Base-by-base conservation (phyloP, 2,888 invertebrate species). In the Capitulum mitella region DNA sequence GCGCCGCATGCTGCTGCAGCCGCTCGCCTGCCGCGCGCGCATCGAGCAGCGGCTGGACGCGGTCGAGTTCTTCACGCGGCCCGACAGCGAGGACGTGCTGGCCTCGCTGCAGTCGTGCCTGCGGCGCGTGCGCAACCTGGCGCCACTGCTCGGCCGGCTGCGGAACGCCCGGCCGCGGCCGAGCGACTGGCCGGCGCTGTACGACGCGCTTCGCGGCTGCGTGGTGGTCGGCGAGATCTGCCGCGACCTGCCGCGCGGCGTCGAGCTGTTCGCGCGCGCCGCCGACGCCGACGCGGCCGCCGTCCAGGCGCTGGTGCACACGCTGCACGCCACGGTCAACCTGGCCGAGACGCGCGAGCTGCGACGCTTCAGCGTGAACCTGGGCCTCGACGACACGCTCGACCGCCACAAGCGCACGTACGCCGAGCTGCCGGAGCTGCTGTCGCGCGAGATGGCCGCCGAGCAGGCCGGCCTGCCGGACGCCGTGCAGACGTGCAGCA, bases 1-100 rank as follows among this genome's bases (percentile, higher is more conserved):
- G 75, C 43, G 46, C 29, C n/a, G 46, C 16, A 46, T 75, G 75
- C 75, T 75, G 75, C 43, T 75, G 32, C 75, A 91, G 82, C 95
- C 95, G 0, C 90, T 90, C 0, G 90, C 89, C 77, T 88, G 93
- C 84, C 83, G 89, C 1, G 84, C 85, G 0, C 85, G 89, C 16
- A 85, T 95, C n/a, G 86, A 88, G 48, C 88, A 89, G 76, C 88
- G 95, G 19, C 90, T 91, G 79, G 89, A 92, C 81, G 91, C 92
- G 40, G 88, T 95, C 22, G 87, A 88, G 26, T 93, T 90, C 86
- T 92, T 92, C 84, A 85, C 89, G 83, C 86, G 89, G 78, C 88
- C 91, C 0, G 87, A 88, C 76, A 91, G 91, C 84, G 88, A 88
- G 78, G 89, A 90, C 78, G 86, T 91, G 80, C 87, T 90, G 76